Conservation (phyloP, 1,140 invertebrate genomes). For the Danaus melanippus region DNA sequence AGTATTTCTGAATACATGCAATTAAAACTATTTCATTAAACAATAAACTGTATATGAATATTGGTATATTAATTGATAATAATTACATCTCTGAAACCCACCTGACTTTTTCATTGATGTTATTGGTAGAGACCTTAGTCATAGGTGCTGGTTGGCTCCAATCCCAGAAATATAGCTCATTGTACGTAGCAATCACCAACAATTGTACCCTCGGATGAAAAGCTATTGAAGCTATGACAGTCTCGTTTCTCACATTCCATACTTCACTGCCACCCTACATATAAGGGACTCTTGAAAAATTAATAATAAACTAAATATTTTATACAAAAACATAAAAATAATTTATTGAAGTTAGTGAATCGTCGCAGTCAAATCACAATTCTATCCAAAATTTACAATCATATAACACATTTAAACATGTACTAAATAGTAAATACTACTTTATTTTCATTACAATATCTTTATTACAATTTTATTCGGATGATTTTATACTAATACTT, state of each 20-base stretch:
- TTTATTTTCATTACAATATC: not conserved
- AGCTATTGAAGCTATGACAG: constrained; percentile 87
- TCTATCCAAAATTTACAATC: no score
- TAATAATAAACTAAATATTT: constrained; percentile 1
- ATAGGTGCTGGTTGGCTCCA: constrained; percentile 87
- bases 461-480: not conserved
- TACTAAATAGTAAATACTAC: no score
- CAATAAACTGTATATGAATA: no score
- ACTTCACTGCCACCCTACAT: constrained; percentile 86
- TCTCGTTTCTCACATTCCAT: constrained; percentile 80
- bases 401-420: no score
- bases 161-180: constrained; percentile 92
- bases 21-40: no score
- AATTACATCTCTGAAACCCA: constrained; percentile 39
- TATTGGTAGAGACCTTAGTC: constrained; percentile 78
- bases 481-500: not conserved
- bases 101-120: constrained; percentile 84
- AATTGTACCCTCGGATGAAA: constrained; percentile 89
- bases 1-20: no score
- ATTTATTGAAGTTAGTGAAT: not conserved
- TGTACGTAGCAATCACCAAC: constrained; percentile 88
- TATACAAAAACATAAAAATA: constrained; percentile 6
- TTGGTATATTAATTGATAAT: not conserved
- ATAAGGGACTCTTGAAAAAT: constrained; percentile 5
- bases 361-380: no score